Evolutionary conservation across 1,140 invertebrate genomes (phyloP).

Genomic region (Drosophila kohkoa): DNA sequence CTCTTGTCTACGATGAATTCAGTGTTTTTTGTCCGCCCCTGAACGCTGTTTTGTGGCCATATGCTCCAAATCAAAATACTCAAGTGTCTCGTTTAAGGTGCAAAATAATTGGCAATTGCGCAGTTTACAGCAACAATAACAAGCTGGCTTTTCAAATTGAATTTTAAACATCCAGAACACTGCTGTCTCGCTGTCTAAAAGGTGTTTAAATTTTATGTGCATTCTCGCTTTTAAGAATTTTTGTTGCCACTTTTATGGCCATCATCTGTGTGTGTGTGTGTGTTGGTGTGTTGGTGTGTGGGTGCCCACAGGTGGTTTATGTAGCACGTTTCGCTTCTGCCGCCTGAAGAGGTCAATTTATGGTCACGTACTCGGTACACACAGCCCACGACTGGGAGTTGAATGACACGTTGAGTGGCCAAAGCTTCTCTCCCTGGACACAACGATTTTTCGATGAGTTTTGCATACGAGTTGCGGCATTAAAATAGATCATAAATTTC

Average conservation of each 20-base stretch:
- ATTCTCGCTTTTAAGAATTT: constrained; percentile 16
- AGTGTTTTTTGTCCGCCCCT: constrained; percentile 10
- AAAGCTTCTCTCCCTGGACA: constrained; percentile 3
- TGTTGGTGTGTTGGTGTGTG: not conserved
- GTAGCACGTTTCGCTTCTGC: constrained; percentile 30
- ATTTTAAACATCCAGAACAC: constrained; percentile 37
- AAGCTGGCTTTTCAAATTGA: constrained; percentile 53
- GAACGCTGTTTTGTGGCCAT: constrained; percentile 32
- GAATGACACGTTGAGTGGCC: constrained; percentile 40
- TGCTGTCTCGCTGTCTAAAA: constrained; percentile 20
- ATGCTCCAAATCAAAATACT: constrained; percentile 32
- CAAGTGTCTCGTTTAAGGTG: constrained; percentile 61
- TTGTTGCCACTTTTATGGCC: constrained; percentile 49
- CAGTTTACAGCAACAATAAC: constrained; percentile 63
- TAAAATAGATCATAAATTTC: constrained; percentile 18
- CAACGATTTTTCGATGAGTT: not conserved
- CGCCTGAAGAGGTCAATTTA: constrained; percentile 64
- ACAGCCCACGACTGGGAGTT: constrained; percentile 16
- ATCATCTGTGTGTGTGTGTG: constrained; percentile 28
- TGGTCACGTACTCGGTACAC: constrained; percentile 54
- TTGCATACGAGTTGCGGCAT: constrained; percentile 12
- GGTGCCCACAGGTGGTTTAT: constrained; percentile 67
- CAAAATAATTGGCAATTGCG: constrained; percentile 74
- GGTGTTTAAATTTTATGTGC: constrained; percentile 55
- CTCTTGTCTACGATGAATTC: constrained; percentile 22